A percentile compares a stretch with the other conserved stretches of the same genome.
Conservation (phyloP, 2,888 invertebrate species). For the Lottia scabra region DNA sequence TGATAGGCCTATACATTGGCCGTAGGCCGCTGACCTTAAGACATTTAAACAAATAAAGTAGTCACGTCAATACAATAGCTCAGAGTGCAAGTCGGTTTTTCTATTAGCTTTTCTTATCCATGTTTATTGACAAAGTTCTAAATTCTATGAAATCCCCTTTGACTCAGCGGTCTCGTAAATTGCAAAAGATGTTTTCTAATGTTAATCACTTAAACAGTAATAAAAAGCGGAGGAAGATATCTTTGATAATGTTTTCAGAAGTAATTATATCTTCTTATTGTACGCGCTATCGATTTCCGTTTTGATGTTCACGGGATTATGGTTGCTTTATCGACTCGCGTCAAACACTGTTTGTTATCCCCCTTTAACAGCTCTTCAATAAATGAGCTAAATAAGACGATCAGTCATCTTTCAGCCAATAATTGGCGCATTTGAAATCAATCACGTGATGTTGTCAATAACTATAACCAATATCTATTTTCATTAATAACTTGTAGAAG, state of each 20-base stretch:
- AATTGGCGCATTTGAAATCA: background rate
- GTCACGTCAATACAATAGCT: too few relatives aligned
- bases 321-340: background rate
- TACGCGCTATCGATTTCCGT: background rate
- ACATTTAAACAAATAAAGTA: too few relatives aligned
- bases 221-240: too few relatives aligned
- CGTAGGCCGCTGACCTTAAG: too few relatives aligned
- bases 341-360: background rate
- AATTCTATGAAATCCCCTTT: too few relatives aligned
- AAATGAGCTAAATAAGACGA: conserved; percentile 1
- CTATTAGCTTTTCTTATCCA: too few relatives aligned
- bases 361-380: background rate
- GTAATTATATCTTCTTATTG: conserved; percentile 3
- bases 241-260: background rate
- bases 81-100: too few relatives aligned
- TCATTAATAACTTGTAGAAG: background rate
- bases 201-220: too few relatives aligned
- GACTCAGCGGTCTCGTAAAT: too few relatives aligned
- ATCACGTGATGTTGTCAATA: background rate
- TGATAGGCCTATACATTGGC: too few relatives aligned
- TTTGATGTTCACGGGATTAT: background rate
- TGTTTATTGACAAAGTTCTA: too few relatives aligned
- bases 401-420: background rate
- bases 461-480: background rate
- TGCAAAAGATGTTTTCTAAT: too few relatives aligned